Base-by-base conservation (phyloP, 2,113 vertebrate genomes). In the Pseudorasbora parva region DNA sequence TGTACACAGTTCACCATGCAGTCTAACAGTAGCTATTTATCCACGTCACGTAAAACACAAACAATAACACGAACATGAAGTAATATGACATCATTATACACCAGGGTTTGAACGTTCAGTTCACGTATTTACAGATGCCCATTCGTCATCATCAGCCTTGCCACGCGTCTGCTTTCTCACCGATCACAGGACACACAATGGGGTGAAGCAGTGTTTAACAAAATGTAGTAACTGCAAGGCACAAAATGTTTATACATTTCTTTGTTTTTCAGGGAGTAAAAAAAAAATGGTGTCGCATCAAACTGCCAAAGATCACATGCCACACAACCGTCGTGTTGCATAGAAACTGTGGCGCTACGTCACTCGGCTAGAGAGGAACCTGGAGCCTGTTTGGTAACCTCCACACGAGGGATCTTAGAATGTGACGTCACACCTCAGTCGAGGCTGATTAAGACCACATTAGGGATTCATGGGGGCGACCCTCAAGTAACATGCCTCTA, bases 171-270 rank as follows among this genome's bases (percentile, higher is more conserved):
- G 76, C 78, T 82, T 88, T 93, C 91, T 93, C 85, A 82, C 86
- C 86, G 81, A 85, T 81, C 85, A 89, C 93, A 91, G 90, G 94
- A 94, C 90, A 93, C 92, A 94, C 94, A 91, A 94, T 91, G 88
- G 75, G 92, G 92, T 95, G 90, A 95, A 96, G 94, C 94, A 94
- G 94, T 94, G 94, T 94, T 94, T 92, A 94, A 95, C 92, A 95
- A 95, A 96, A 94, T 91, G 89, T 96, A 96, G 96, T 93, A 92
- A 96, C 93, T 96, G 96, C 97, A 98, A 99, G 97, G 97, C 97
- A 98, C 97, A 96, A 96, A 94, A 96, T 95, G 93, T 94, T 92
- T 83, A 90, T 91, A 89, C 84, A 88, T 88, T 89, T 91, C 73
- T 82, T 62, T 84, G 90, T 92, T n/a, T 33, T 81, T 85, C 76